Conservation (phyloP, 2,797 vertebrate species). For the Coranthus polyacanthus region DNA sequence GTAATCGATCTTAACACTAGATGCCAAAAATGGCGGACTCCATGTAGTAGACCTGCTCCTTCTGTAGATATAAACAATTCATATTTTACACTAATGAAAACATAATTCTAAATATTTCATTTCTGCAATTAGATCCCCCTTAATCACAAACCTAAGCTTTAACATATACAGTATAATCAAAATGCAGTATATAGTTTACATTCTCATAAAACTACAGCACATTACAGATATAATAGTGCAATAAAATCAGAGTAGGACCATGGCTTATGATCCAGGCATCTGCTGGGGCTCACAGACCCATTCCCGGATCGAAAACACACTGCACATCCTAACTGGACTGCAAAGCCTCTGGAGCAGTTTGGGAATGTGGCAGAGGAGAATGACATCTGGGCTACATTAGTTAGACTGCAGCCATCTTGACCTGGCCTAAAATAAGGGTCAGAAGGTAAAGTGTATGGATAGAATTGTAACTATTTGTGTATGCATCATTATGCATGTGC, state of each 20-base stretch:
- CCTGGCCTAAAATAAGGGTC: neutral
- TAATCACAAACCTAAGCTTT: too few relatives aligned
- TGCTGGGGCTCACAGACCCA: conserved; percentile 13
- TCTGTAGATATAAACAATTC: too few relatives aligned
- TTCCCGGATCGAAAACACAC: conserved; percentile 6
- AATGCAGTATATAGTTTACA: too few relatives aligned
- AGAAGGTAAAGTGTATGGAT: neutral
- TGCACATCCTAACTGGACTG: conserved; percentile 15
- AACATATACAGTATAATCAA: too few relatives aligned
- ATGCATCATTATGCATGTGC: conserved; percentile 27
- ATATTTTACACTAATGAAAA: too few relatives aligned
- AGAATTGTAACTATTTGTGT: conserved; percentile 10
- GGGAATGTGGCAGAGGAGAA: neutral
- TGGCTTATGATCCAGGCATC: conserved; percentile 7
- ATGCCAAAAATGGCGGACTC: too few relatives aligned
- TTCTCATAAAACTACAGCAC: too few relatives aligned
- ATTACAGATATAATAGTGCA: too few relatives aligned
- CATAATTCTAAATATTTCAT: too few relatives aligned
- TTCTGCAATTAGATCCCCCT: too few relatives aligned
- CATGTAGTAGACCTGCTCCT: too few relatives aligned
- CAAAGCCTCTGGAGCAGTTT: neutral
- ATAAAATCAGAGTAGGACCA: neutral
- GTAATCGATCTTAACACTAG: too few relatives aligned
- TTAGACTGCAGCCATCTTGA: conserved; percentile 15
- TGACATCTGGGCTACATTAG: neutral